Conservation (phyloP, 1,140 invertebrate species). For the Phthorimaea operculella region DNA sequence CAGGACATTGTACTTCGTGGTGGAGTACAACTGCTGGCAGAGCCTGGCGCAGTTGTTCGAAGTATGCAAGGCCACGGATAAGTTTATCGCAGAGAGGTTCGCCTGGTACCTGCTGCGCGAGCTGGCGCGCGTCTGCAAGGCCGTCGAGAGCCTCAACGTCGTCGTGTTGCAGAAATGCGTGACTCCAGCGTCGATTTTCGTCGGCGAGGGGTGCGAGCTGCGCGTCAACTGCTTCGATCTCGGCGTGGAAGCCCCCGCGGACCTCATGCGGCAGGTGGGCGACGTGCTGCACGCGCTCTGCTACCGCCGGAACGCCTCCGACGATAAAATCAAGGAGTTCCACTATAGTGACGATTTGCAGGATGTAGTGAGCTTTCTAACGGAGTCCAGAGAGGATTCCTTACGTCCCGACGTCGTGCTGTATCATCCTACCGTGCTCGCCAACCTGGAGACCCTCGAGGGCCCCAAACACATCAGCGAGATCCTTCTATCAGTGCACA, state of each 20-base stretch:
- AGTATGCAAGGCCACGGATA: conserved; percentile 37
- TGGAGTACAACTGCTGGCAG: conserved; percentile 53
- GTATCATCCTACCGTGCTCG: conserved; percentile 59
- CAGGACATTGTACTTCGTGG: conserved; percentile 59
- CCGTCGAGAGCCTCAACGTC: conserved; percentile 36
- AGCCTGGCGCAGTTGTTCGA: conserved; percentile 46
- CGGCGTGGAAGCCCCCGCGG: conserved; percentile 6
- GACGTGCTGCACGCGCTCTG: conserved; percentile 38
- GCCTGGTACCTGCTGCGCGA: conserved; percentile 57
- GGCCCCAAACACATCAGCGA: conserved; percentile 32
- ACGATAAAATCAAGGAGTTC: conserved; percentile 35
- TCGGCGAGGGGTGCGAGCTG: conserved; percentile 41
- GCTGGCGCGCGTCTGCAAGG: conserved; percentile 42
- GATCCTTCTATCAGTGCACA: conserved; percentile 35
- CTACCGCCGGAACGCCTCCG: conserved; percentile 20
- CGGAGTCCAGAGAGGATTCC: conserved; percentile 35
- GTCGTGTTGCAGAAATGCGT: conserved; percentile 46
- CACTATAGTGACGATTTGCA: conserved; percentile 54
- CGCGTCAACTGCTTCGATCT: conserved; percentile 58
- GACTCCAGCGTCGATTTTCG: conserved; percentile 41
- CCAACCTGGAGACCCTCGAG: conserved; percentile 39
- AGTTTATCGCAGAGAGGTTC: conserved; percentile 52
- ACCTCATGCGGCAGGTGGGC: conserved; percentile 48
- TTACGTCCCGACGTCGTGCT: conserved; percentile 52
- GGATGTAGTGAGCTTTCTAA: conserved; percentile 48